phyloP scores from a whole-genome alignment of 1,140 invertebrate genomes.

The Coelopa frigida region DNA sequence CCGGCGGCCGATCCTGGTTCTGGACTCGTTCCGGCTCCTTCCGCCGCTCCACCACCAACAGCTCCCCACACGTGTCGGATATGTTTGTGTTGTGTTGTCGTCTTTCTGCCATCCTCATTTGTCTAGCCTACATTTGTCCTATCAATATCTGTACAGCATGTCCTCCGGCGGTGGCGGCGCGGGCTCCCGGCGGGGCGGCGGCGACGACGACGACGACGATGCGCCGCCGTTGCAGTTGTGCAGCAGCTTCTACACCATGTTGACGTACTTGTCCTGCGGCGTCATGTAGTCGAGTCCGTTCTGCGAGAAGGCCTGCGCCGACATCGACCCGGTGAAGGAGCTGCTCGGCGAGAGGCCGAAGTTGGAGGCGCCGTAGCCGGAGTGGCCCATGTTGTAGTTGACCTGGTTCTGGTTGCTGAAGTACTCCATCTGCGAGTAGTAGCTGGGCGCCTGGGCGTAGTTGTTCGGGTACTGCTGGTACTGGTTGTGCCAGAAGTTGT shows the following conservation, averaged over 20 bases:
- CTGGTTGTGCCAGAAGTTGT: constrained; percentile 45
- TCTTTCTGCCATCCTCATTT: too few species aligned
- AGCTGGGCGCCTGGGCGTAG: constrained; percentile 49
- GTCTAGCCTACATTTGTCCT: too few species aligned
- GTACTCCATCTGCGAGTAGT: constrained; percentile 57
- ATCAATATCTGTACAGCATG: too few species aligned
- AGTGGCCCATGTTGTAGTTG: constrained; percentile 44
- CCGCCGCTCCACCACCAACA: too few species aligned
- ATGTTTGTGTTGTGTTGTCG: too few species aligned
- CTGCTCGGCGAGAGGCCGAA: constrained; percentile 40
- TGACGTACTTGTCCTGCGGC: constrained; percentile 44
- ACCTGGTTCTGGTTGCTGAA: constrained; percentile 50
- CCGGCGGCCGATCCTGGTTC: too few species aligned
- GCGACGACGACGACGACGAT: too few species aligned
- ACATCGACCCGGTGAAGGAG: constrained; percentile 38
- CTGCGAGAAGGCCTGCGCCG: constrained; percentile 42
- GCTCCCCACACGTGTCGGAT: too few species aligned
- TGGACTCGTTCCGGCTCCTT: too few species aligned
- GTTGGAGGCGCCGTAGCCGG: constrained; percentile 40
- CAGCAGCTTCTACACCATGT: constrained; percentile 46
- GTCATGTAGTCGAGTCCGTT: constrained; percentile 45
- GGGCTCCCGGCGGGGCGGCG: too few species aligned
- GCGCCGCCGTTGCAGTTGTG: constrained; percentile 39
- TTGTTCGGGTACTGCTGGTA: constrained; percentile 53
- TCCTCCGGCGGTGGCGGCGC: too few species aligned